phyloP scores from a whole-genome alignment of 2,113 vertebrate genomes.

The Rhagologus leucostigma region DNA sequence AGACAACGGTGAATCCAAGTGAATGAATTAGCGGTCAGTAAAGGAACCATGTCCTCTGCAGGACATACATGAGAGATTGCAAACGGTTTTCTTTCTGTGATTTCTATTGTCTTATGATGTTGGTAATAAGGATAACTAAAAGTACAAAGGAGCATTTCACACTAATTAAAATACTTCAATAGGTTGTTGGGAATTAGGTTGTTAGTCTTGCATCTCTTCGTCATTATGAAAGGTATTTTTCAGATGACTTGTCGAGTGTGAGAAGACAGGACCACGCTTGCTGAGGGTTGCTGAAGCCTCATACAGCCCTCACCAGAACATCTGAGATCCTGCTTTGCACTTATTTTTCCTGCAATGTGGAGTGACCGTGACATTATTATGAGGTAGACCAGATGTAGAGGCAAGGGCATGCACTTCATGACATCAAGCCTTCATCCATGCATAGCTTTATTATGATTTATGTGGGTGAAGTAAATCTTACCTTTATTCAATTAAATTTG shows the following conservation, averaged over 20 bases:
- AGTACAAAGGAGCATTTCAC: neutral
- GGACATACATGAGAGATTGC: neutral
- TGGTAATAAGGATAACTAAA: neutral
- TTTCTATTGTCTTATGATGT: neutral
- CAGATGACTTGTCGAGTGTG: neutral
- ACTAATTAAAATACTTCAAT: neutral
- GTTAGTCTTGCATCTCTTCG: neutral
- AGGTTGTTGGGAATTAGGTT: neutral
- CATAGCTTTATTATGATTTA: neutral
- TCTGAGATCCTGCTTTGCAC: neutral
- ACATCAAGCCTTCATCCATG: neutral
- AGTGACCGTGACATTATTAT: neutral
- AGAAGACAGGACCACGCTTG: neutral
- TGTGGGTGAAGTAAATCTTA: neutral
- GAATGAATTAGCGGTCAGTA: neutral
- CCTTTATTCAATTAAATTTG: conserved; percentile 38
- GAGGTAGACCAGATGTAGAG: neutral
- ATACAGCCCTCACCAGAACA: neutral
- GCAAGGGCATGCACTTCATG: neutral
- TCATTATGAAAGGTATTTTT: neutral
- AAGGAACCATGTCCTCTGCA: neutral
- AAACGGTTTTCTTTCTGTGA: neutral
- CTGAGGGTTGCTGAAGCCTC: neutral
- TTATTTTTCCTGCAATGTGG: neutral
- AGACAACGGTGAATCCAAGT: neutral